Conservation (phyloP, 2,888 invertebrate species). For the Caenorhabditis drosophilae region DNA sequence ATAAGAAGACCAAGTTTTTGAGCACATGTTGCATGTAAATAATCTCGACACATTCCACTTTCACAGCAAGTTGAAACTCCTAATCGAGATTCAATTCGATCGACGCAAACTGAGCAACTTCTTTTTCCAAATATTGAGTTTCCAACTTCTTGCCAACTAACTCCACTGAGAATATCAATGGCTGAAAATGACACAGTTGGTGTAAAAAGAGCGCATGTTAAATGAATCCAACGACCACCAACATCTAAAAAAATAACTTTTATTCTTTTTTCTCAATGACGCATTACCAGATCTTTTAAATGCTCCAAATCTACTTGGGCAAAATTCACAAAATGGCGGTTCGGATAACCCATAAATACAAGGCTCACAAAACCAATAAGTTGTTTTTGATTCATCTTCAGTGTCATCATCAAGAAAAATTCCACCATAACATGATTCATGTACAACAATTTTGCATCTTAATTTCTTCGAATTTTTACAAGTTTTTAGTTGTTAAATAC, state of each 20-base stretch:
- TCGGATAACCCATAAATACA: conserved; percentile 74
- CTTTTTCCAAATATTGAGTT: conserved; percentile 94
- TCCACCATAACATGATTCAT: conserved; percentile 63
- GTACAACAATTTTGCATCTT: conserved; percentile 65
- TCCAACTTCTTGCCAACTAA: conserved; percentile 96
- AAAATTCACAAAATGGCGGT: conserved; percentile 89
- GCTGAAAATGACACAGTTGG: conserved; percentile 96
- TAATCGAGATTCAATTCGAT: conserved; percentile 84
- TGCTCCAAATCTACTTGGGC: conserved; percentile 88
- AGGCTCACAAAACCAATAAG: conserved; percentile 99
- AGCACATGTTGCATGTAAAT: conserved; percentile 92
- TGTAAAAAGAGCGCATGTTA: conserved; percentile 95
- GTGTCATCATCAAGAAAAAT: conserved; percentile 8
- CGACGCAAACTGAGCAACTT: conserved; percentile 85
- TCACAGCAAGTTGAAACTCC: conserved; percentile 97
- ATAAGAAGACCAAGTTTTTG: conserved; percentile 55
- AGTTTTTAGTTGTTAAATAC: too few species aligned
- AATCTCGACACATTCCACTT: conserved; percentile 95
- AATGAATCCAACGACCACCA: conserved; percentile 83
- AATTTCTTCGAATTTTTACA: too few species aligned
- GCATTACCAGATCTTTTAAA: conserved; percentile 79
- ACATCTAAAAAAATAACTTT: conserved; percentile 48
- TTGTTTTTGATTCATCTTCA: conserved; percentile 69
- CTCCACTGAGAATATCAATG: conserved; percentile 82
- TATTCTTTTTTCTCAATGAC: conserved; percentile 2